Percentiles rank a stretch among this genome's conserved stretches.
phyloP scores from a whole-genome alignment of 2,797 vertebrate genomes.

The Paguma larvata region DNA sequence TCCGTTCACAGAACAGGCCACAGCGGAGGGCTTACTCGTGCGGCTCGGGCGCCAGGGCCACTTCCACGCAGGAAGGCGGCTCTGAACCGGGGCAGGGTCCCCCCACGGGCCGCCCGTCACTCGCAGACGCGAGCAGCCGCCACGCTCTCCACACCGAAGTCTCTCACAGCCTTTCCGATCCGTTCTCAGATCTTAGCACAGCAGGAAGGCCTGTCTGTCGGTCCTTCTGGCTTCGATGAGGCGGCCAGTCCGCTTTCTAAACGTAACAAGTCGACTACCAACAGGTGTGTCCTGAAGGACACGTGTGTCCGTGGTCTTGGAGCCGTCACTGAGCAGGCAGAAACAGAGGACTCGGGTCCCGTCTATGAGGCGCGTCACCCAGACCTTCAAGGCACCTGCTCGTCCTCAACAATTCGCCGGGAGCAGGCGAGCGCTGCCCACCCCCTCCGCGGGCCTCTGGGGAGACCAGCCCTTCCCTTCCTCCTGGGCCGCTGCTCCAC shows the following conservation, averaged over 20 bases:
- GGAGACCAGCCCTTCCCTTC: not conserved
- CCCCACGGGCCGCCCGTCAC: not conserved
- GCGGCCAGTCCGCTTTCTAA: not conserved
- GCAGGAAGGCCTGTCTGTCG: fast-evolving
- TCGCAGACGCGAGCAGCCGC: not conserved
- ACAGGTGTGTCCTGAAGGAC: not conserved
- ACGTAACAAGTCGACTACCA: not conserved
- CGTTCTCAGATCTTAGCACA: not conserved
- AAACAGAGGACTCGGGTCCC: not conserved
- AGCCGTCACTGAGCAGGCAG: fast-evolving
- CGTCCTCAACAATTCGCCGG: fast-evolving
- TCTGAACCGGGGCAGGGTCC: not conserved
- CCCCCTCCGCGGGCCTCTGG: not conserved
- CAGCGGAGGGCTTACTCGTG: too few relatives aligned
- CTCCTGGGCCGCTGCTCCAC: not conserved
- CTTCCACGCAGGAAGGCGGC: not conserved
- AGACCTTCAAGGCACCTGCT: not conserved
- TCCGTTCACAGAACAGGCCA: not conserved
- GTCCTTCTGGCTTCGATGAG: not conserved
- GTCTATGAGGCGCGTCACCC: fast-evolving
- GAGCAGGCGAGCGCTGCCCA: not conserved
- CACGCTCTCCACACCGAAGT: fast-evolving
- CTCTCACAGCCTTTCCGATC: not conserved
- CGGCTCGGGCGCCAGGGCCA: too few relatives aligned
- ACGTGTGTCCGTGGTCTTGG: fast-evolving